phyloP scores from a whole-genome alignment of 2,888 invertebrate species.

The Muschampia staudingeri region DNA sequence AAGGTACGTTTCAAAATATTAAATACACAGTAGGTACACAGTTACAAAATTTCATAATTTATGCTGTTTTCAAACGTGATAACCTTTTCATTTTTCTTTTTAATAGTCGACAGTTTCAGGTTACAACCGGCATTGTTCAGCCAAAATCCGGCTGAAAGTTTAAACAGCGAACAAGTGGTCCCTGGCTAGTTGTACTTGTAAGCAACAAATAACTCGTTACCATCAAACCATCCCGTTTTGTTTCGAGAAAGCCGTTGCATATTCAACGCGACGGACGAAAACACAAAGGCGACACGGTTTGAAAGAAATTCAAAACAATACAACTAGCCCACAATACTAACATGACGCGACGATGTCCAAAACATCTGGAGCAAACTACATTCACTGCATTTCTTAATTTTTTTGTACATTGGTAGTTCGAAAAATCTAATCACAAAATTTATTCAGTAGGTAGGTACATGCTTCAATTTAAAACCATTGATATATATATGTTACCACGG shows the following conservation, averaged over 20 bases:
- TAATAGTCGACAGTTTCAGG: slow-evolving; percentile 69
- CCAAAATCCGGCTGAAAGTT: slow-evolving; percentile 80
- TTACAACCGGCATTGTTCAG: slow-evolving; percentile 73
- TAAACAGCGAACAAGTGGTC: slow-evolving; percentile 64
- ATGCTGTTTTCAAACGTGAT: slow-evolving; percentile 15
- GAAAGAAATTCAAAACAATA: slow-evolving; percentile 81
- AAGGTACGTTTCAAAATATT: no score
- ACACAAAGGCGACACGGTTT: slow-evolving; percentile 71
- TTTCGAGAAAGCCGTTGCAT: slow-evolving; percentile 82
- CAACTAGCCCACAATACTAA: slow-evolving; percentile 44
- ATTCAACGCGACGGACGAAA: slow-evolving; percentile 70
- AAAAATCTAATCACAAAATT: neutral
- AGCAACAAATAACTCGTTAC: slow-evolving; percentile 68
- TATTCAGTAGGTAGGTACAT: no score
- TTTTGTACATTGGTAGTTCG: neutral
- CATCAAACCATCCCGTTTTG: slow-evolving; percentile 72
- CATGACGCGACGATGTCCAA: slow-evolving; percentile 24
- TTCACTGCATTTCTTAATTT: slow-evolving; percentile 1
- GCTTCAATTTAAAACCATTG: no score
- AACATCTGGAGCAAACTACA: slow-evolving; percentile 27
- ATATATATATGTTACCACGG: no score
- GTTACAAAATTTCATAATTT: neutral
- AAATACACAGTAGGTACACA: neutral
- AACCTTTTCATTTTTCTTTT: slow-evolving; percentile 47
- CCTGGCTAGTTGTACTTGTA: slow-evolving; percentile 66